Evolutionary conservation across 53 echinoderm and acorn worm genomes (phyloP).

Genomic region (Holothuria leucospilota): DNA sequence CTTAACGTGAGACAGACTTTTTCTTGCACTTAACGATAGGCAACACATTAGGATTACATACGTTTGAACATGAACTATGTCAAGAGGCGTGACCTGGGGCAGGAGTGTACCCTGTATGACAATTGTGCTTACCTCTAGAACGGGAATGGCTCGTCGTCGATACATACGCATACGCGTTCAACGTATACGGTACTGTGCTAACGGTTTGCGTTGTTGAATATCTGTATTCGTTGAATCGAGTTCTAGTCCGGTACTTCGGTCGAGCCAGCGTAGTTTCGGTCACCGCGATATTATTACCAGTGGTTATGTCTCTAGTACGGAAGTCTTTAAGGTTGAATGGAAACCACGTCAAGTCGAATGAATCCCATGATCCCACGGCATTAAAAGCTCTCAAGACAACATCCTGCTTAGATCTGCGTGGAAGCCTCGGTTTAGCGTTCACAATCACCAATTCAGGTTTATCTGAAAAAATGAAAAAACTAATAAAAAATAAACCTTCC

Average conservation of each 20-base stretch:
- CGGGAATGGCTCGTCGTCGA: not conserved
- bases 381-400: not conserved
- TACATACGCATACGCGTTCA: not conserved
- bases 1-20: too few species aligned
- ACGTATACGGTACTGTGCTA: too few species aligned
- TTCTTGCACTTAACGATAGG: too few species aligned
- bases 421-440: not conserved
- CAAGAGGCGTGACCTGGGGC: too few species aligned
- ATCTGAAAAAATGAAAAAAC: too few species aligned
- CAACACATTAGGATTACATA: too few species aligned
- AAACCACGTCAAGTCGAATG: not conserved
- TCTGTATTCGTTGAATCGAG: conserved; percentile 6
- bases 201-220: not conserved
- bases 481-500: too few species aligned
- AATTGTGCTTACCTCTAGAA: not conserved
- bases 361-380: not conserved
- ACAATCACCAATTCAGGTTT: too few species aligned
- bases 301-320: not conserved
- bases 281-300: not conserved
- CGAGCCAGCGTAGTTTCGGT: not conserved
- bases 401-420: not conserved
- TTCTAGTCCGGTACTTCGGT: not conserved
- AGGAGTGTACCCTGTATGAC: too few species aligned
- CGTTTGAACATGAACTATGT: too few species aligned
- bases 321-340: not conserved